Evolutionary conservation across 2,888 invertebrate species (phyloP), one percentile per base, ranked within the genome.

Genomic region (Drosophila setosimentum): DNA sequence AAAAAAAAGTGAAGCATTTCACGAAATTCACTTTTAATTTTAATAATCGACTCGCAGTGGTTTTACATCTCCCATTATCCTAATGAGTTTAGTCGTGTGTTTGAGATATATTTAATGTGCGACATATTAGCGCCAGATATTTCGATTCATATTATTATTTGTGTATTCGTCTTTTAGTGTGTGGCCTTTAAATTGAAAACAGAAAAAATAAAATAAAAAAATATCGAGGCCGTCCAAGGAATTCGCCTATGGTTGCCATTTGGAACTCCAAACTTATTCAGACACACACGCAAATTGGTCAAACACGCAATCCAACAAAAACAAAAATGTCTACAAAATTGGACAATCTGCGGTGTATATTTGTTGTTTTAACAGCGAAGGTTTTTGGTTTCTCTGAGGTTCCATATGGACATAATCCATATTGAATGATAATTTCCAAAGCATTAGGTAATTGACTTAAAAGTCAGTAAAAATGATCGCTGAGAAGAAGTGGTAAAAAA

Each of bases 21-120:
- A 84, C 72, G 55, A 80, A 85, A 84, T 67, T 89, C 78, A 89
- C 88, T 86, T 87, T 85, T 87, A 76, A 84, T 85, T 87, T 89
- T 68, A 73, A 85, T 87, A 89, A 89, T 89, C 83, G 83, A 76
- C 83, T 59, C 48, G 77, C 60, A 55, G 73, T 60, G 57, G 68
- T 68, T 68, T 68, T 18, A 35, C 69, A 50, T 4, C 40, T 16
- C 40, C 69, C 74, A 73, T 77, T 81, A 70, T 73, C 82, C 68
- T 69, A 74, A 78, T 80, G 69, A 62, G 62, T 70, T 58, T 18
- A 16, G 13, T 37, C 58, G 53, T 65, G 27, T 63, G 53, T 8
- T 24, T 45, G 45, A 45, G 58, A 63, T 66, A 77, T 64, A 60
- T 87, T 74, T 84, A 81, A 83, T 84, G 81, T 69, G 77, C 67